Evolutionary conservation across 1,140 invertebrate genomes (phyloP).

Genomic region (Drosophila gunungcola): DNA sequence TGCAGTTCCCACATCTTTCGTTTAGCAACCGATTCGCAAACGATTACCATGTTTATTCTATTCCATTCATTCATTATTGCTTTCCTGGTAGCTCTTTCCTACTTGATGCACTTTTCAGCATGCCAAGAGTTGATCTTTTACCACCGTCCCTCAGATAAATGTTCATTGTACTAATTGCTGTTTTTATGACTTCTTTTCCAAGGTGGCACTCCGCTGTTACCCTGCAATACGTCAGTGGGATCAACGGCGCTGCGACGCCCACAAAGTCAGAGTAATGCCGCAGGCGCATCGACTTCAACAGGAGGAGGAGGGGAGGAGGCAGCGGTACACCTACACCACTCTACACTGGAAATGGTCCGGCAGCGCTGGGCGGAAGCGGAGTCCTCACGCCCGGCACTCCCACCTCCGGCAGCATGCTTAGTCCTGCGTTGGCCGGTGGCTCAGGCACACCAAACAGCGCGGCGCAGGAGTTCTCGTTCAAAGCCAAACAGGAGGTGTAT

Average conservation of each 20-base stretch:
- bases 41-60: conserved; percentile 35
- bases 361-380: conserved; percentile 26
- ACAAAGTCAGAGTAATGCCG: conserved; percentile 38
- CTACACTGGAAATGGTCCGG: conserved; percentile 53
- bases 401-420: conserved; percentile 56
- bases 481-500: conserved; percentile 97
- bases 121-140: conserved; percentile 57
- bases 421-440: conserved; percentile 50
- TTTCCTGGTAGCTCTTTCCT: conserved; percentile 43
- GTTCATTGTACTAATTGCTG: conserved; percentile 22
- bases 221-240: conserved; percentile 76
- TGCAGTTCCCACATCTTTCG: conserved; percentile 28
- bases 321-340: conserved; percentile 40
- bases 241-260: conserved; percentile 56
- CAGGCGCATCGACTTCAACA: conserved; percentile 19
- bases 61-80: conserved; percentile 36
- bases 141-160: not conserved
- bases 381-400: conserved; percentile 61
- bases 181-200: conserved; percentile 39
- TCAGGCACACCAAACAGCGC: conserved; percentile 55
- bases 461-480: conserved; percentile 91
- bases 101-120: conserved; percentile 60
- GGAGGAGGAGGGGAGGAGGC: not conserved
- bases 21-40: conserved; percentile 45
- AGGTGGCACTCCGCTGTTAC: conserved; percentile 87